These are phyloP conservation scores for Crossocerus cetratus DNA, from an alignment of 2,888 invertebrate genomes.

Conservation along the genomic window DNA sequence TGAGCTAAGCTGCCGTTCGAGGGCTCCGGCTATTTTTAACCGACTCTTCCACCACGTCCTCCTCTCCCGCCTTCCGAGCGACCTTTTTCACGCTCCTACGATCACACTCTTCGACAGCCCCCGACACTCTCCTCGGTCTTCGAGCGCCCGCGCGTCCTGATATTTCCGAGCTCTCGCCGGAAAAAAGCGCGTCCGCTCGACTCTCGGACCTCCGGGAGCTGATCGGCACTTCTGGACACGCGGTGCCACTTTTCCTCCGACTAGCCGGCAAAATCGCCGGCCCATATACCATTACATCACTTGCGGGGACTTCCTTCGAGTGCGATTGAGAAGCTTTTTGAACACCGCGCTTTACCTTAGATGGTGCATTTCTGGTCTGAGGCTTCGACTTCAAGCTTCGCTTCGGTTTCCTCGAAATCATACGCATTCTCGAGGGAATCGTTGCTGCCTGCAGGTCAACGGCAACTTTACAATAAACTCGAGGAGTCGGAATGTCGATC, in stretches of 20 bases:
- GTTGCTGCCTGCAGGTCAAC: no score
- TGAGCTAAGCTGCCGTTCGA: conserved; percentile 33
- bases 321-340: no score
- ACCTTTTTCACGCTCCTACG: conserved; percentile 18
- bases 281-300: neutral
- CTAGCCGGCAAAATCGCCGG: neutral
- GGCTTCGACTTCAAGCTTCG: no score
- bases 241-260: conserved; percentile 11
- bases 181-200: conserved; percentile 12
- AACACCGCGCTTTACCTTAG: no score
- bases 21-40: conserved; percentile 48
- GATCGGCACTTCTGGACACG: conserved; percentile 28
- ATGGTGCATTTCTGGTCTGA: no score
- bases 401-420: no score
- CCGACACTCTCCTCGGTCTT: neutral
- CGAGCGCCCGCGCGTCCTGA: neutral
- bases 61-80: neutral
- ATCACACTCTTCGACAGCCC: neutral
- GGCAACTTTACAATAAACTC: no score
- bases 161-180: conserved; percentile 18
- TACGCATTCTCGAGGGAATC: no score
- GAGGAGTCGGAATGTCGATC: no score
- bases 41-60: conserved; percentile 23
- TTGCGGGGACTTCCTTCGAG: no score
- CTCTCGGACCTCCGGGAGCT: neutral